phyloP scores from a whole-genome alignment of 2,113 vertebrate genomes.

The Pyrgilauda ruficollis region DNA sequence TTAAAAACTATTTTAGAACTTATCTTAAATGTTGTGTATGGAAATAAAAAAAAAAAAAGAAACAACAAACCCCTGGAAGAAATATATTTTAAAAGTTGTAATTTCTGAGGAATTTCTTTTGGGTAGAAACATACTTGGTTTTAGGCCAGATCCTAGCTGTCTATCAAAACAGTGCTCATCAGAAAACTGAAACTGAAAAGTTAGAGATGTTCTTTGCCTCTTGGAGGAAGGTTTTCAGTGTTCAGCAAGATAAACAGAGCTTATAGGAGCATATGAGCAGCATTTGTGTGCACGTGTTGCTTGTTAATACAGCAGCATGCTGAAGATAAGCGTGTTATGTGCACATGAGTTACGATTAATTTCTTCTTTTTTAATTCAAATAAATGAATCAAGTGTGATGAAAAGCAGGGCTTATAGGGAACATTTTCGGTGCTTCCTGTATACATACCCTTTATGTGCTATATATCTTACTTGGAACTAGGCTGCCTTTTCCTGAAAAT shows the following conservation, averaged over 20 bases:
- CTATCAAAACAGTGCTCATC: background rate
- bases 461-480: background rate
- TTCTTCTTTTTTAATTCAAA: background rate
- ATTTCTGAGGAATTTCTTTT: background rate
- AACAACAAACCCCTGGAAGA: background rate
- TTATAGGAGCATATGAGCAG: background rate
- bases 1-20: background rate
- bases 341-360: background rate
- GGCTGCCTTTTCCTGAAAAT: background rate
- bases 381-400: background rate
- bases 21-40: background rate
- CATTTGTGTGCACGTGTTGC: background rate
- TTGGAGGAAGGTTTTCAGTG: background rate
- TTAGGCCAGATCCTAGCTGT: background rate
- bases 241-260: background rate
- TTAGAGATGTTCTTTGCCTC: background rate
- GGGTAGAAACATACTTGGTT: background rate
- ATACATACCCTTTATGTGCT: background rate
- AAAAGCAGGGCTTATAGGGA: background rate
- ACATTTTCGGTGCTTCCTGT: background rate
- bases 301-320: accelerated
- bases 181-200: background rate
- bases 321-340: background rate
- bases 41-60: background rate
- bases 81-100: background rate